A percentile compares a stretch with the other conserved stretches of the same genome.
phyloP scores from a whole-genome alignment of 2,797 vertebrate species.

The Rhabdomys pumilio region DNA sequence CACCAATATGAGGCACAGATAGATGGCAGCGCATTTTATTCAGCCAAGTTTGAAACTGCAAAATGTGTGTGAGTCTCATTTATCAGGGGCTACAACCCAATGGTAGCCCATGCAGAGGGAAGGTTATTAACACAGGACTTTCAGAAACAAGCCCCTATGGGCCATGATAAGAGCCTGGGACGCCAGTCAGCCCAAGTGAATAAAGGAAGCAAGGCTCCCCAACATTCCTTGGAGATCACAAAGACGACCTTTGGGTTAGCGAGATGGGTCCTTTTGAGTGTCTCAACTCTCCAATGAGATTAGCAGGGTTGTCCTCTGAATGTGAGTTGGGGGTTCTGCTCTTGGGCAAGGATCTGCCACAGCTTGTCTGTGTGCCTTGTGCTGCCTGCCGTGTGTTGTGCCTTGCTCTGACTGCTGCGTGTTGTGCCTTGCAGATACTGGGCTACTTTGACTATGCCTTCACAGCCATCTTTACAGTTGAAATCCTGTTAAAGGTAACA shows the following conservation, averaged over 20 bases:
- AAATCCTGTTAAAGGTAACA: constrained; percentile 99
- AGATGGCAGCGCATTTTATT: neutral
- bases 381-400: constrained; percentile 90
- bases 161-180: neutral
- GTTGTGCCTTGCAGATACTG: constrained; percentile 99
- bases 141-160: constrained; percentile 45
- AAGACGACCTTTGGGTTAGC: neutral
- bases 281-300: neutral
- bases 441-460: constrained; percentile 99
- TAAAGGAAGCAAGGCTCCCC: neutral
- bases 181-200: neutral
- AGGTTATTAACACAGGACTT: neutral
- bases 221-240: neutral
- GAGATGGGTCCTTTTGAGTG: neutral
- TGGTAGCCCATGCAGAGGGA: constrained; percentile 14
- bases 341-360: constrained; percentile 74
- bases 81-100: neutral
- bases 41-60: constrained; percentile 21
- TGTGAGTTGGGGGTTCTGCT: neutral
- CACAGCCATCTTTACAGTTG: constrained; percentile 99
- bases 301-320: neutral
- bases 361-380: constrained; percentile 74
- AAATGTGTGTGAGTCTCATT: constrained; percentile 15
- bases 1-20: neutral
- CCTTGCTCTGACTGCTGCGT: constrained; percentile 91